These are phyloP conservation scores for Pseudonaja textilis DNA, from an alignment of 2,113 vertebrate genomes.

Conservation along the genomic window DNA sequence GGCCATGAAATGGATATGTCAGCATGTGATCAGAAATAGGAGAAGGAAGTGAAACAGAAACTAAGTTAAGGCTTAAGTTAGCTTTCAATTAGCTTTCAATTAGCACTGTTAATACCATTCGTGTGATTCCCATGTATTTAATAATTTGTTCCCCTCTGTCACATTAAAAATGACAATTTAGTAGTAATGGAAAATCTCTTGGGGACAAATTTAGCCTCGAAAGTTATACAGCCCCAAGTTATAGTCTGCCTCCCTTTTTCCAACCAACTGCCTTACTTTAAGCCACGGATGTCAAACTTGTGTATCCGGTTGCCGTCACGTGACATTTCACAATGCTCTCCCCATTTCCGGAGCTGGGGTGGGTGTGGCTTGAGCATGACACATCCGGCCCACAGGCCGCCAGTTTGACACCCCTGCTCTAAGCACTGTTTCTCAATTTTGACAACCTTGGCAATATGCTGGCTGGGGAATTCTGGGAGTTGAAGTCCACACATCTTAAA, in stretches of 20 bases:
- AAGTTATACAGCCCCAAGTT: neutral
- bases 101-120: neutral
- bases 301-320: too few relatives aligned
- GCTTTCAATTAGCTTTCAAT: neutral
- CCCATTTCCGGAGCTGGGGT: too few relatives aligned
- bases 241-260: neutral
- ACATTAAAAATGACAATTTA: neutral
- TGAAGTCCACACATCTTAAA: neutral
- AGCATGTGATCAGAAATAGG: neutral
- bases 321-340: too few relatives aligned
- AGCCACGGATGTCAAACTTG: neutral
- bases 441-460: neutral
- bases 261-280: neutral
- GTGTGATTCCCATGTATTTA: neutral
- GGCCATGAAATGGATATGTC: neutral
- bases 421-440: neutral
- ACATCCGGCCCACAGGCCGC: too few relatives aligned
- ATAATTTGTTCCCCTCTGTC: neutral
- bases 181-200: neutral
- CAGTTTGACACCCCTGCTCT: neutral
- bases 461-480: neutral
- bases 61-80: neutral
- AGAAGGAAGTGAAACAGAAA: neutral
- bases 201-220: neutral
- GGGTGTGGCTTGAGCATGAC: too few relatives aligned